Base-by-base conservation (phyloP, 2,888 invertebrate species). In the Tetrapedia diversipes region DNA sequence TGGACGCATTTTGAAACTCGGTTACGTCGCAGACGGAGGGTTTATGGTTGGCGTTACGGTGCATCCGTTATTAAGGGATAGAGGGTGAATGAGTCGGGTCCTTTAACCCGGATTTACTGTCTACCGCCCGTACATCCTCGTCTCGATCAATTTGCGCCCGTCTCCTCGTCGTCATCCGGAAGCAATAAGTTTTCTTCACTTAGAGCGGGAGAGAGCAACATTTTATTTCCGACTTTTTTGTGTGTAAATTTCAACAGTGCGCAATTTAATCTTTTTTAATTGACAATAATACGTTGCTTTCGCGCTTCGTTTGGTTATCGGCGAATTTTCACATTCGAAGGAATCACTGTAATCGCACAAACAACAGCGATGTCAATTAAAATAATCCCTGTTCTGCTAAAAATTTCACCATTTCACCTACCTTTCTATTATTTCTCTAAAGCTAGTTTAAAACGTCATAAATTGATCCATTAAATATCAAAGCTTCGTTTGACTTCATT, bases 51-150 rank as follows among this genome's bases (percentile, higher is more conserved):
- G 74, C 85, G 80, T 82, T 82, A 83, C 82, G 84, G 81, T 81
- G 77, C 81, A 63, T 72, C 59, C 49, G 67, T 72, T 81, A 83
- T 82, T 82, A 83, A 65, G 72, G 75, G 79, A 76, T 57, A 70
- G 54, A 51, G 61, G 6, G 24, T 39, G 65, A 81, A 77, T 60
- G 64, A 72, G 8, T 14, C 53, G 53, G 83, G 84, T 84, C 77
- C 80, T 86, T 88, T 87, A 87, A 88, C 84, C 80, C 77, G 83
- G 81, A 88, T 86, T 88, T 87, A 88, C 83, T 69, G 77, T 47
- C 49, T 7, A 41, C 11, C 4, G 37, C 19, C 32, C n/a, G 24
- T 70, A 27, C 24, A 14, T 68, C 53, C 34, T 54, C 68, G 53
- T 68, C 29, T 27, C 6, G 41, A 24, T 47, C 68, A 54, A 54